These are phyloP conservation scores for Prietella phreatophila DNA, from an alignment of 2,113 vertebrate species.

Conservation along the genomic window DNA sequence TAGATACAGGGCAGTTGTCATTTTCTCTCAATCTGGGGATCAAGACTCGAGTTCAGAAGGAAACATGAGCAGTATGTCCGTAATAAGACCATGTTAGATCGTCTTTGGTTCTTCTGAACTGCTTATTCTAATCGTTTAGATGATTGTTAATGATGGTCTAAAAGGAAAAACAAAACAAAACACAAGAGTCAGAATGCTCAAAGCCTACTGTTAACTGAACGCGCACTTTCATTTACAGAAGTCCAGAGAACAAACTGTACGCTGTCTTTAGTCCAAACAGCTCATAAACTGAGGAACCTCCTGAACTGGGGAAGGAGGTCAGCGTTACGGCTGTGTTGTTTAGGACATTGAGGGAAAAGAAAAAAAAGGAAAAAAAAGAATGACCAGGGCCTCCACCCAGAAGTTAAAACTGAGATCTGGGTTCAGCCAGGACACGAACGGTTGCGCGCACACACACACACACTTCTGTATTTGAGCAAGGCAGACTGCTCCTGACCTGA, in stretches of 20 bases:
- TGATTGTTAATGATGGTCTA: too few species aligned
- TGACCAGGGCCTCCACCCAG: not conserved
- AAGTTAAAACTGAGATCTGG: conserved; percentile 16
- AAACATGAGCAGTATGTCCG: not conserved
- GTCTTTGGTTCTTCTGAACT: not conserved
- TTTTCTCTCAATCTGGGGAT: not conserved
- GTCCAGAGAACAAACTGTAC: not conserved
- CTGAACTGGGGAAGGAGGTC: not conserved
- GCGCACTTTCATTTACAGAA: not conserved
- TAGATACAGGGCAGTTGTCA: not conserved
- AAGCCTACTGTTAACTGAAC: not conserved
- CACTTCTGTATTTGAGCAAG: conserved; percentile 29
- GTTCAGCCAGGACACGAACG: conserved; percentile 31
- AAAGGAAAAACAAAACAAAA: not conserved
- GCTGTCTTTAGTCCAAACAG: not conserved
- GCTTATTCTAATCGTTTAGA: not conserved
- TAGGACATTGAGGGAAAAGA: not conserved
- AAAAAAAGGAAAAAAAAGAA: not conserved
- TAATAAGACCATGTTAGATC: too few species aligned
- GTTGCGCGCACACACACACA: conserved; percentile 13
- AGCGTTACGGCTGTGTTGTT: not conserved
- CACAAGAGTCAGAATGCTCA: not conserved
- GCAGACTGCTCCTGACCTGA: conserved; percentile 31
- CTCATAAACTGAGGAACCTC: not conserved
- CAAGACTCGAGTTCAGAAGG: not conserved